Conservation (phyloP, 1,140 invertebrate genomes). For the Aphidius ervi region DNA sequence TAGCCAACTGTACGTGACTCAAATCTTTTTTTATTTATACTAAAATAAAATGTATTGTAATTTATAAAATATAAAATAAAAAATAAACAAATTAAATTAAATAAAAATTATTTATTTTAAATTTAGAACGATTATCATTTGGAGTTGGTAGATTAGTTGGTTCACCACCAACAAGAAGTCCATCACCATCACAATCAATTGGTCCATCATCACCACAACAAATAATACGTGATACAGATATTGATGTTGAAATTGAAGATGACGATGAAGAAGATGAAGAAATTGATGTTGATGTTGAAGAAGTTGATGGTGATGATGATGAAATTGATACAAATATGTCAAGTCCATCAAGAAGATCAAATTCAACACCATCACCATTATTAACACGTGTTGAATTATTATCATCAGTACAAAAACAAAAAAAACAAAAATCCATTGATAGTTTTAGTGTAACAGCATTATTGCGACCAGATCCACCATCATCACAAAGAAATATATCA, state of each 20-base stretch:
- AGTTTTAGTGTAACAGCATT: slow-evolving; percentile 75
- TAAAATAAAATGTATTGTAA: not conserved
- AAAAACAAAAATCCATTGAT: slow-evolving; percentile 61
- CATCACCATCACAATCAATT: slow-evolving; percentile 45
- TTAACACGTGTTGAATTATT: slow-evolving; percentile 24
- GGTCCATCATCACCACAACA: slow-evolving; percentile 30
- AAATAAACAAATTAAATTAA: not conserved
- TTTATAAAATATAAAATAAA: not conserved
- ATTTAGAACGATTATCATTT: slow-evolving; percentile 47
- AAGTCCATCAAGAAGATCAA: slow-evolving; percentile 42
- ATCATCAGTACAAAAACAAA: slow-evolving; percentile 48
- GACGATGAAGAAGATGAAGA: slow-evolving; percentile 48
- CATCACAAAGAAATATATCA: slow-evolving; percentile 41
- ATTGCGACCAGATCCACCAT: slow-evolving; percentile 69
- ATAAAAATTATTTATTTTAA: not conserved
- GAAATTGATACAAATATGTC: slow-evolving; percentile 42
- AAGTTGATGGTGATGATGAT: slow-evolving; percentile 46
- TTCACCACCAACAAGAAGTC: slow-evolving; percentile 46
- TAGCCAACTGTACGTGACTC: slow-evolving; percentile 45
- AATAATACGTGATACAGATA: slow-evolving; percentile 40
- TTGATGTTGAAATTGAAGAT: slow-evolving; percentile 46
- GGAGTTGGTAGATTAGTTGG: slow-evolving; percentile 50
- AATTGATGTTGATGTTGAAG: slow-evolving; percentile 41
- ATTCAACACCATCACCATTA: slow-evolving; percentile 39
- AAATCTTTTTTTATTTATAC: slow-evolving; percentile 39